Evolutionary conservation across 2,797 vertebrate genomes (phyloP).

Genomic region (Acipenser ruthenus): DNA sequence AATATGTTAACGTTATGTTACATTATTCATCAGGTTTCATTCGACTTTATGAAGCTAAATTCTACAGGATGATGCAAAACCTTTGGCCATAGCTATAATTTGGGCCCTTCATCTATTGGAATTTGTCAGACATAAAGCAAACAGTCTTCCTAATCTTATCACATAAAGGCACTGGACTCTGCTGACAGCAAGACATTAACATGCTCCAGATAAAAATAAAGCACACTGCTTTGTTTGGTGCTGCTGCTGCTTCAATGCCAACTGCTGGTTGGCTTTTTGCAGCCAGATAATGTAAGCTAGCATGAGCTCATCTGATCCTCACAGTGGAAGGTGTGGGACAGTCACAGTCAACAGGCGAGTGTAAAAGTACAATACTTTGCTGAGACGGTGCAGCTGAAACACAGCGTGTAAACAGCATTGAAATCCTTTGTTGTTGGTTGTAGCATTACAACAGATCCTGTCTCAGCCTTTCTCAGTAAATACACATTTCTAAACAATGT

Average conservation of each 20-base stretch:
- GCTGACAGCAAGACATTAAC: constrained; percentile 1
- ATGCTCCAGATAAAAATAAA: neutral
- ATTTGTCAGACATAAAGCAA: neutral
- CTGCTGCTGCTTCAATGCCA: neutral
- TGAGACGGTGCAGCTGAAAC: neutral
- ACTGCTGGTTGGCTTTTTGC: neutral
- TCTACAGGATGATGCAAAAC: too few relatives aligned
- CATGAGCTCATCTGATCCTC: neutral
- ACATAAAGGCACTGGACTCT: neutral
- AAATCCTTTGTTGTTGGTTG: too few relatives aligned
- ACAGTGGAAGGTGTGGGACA: neutral
- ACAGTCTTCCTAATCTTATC: neutral
- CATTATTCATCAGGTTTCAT: too few relatives aligned
- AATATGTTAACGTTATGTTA: too few relatives aligned
- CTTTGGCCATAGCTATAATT: neutral
- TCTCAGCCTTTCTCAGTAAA: too few relatives aligned
- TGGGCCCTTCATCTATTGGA: neutral
- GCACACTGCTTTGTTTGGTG: neutral
- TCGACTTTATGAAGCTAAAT: too few relatives aligned
- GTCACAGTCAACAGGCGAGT: neutral
- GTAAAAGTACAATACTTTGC: neutral
- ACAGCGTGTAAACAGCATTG: neutral
- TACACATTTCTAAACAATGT: too few relatives aligned
- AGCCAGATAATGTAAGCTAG: neutral
- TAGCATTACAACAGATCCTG: too few relatives aligned